Evolutionary conservation across 2,888 invertebrate species (phyloP), one percentile per base, ranked within the genome.

Genomic region (Scrobipalpa costella): DNA sequence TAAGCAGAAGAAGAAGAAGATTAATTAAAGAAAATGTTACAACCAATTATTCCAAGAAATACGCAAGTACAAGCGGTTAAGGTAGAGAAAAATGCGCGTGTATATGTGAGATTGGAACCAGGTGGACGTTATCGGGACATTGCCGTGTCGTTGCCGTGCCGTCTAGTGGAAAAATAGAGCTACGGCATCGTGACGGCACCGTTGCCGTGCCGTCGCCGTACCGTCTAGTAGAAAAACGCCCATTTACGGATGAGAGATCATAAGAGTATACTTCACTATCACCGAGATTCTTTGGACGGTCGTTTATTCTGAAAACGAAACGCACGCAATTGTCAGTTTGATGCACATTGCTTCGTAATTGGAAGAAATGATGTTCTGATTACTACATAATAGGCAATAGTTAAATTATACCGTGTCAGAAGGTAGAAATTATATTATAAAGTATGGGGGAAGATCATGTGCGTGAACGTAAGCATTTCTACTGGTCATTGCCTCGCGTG

Each of bases 241-340:
- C n/a, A n/a, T 79, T 76, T 71, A 78, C 75, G 76, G 73, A 68
- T 76, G 74, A 74, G 66, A 57, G 61, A 66, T 38, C 63, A 64
- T 71, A n/a, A n/a, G n/a, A n/a, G n/a, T n/a, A 70, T 71, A 17
- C 50, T 73, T 77, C 69, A 73, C 72, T 76, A 66, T 74, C 71
- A 68, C 69, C 66, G 63, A 57, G 44, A 60, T 58, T 57, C 60
- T 33, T 36, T 63, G 6, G 36, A 19, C 57, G 34, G 57, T 34
- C n/a, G 33, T 17, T 36, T 58, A 58, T 38, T 19, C 19, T 58
- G 50, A 52, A 52, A 52, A 27, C 21, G 50, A 40, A 58, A 58
- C 38, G 13, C 17, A 57, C 19, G 15, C 15, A 27, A 19, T 7
- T 21, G 27, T 1, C 21, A 36, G 19, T 58, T 58, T 58, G 38